Base-by-base conservation (phyloP, 2,888 invertebrate species). In the Melanargia galathea region DNA sequence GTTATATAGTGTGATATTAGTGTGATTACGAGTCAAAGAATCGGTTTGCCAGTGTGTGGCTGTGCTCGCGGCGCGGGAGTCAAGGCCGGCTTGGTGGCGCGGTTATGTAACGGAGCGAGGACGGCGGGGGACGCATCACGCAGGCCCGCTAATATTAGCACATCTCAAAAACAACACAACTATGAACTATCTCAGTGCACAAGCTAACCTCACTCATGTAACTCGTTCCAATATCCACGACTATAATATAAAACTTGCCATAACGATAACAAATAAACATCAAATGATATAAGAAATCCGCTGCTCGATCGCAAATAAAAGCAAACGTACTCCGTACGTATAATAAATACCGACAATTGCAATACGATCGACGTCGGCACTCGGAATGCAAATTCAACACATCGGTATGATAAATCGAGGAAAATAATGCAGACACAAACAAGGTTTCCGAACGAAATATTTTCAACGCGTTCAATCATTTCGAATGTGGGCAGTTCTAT, bases 41-140 rank as follows among this genome's bases (percentile, higher is more conserved):
- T 67, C 65, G 43, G 49, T 52, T 56, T 61, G 67, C 66, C 60
- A 70, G 69, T 69, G 65, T 65, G 63, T 66, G 56, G 49, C 64
- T 57, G 60, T 63, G 68, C 64, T 65, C 77, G 75, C 82, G 78
- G 89, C 89, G 90, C 90, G 87, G 89, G 91, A 91, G 90, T 91
- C 91, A 91, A 91, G 91, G 91, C 90, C 90, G 73, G 60, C 80
- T 71, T 68, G 73, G 81, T 82, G 82, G 83, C 83, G 82, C 81
- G 83, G 79, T 91, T 90, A 91, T 82, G 75, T 90, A 90, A 91
- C 80, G 73, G 72, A 67, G 72, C 71, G 71, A 71, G 73, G 76
- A 73, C 75, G 68, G 83, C 79, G 86, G 85, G 86, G 82, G 84
- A 73, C 73, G n/a, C n/a, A n/a, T n/a, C n/a, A n/a, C n/a, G 79